Percentiles rank a stretch among this genome's conserved stretches.
Evolutionary conservation across 2,888 invertebrate species (phyloP).

Genomic region (Schizotus pectinicornis): DNA sequence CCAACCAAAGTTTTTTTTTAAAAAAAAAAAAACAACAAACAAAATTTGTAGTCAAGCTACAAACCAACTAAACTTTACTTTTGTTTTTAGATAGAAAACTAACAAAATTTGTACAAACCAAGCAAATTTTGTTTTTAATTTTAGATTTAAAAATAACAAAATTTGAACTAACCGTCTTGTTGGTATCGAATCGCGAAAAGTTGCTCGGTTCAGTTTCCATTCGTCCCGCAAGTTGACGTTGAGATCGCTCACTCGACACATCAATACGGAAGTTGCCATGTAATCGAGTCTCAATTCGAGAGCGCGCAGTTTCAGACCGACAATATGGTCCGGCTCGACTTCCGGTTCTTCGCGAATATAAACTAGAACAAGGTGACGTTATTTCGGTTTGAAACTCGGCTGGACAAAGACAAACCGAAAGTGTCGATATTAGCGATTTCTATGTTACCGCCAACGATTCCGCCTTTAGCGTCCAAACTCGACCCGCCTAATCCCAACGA

Average conservation of each 20-base stretch:
- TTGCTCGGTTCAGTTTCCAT: conserved; percentile 74
- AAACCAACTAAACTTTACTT: too few species aligned
- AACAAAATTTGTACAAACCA: too few species aligned
- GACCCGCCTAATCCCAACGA: conserved; percentile 89
- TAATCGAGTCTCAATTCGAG: conserved; percentile 93
- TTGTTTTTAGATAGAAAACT: too few species aligned
- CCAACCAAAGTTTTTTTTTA: too few species aligned
- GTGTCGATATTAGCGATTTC: conserved; percentile 89
- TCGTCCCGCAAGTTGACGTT: conserved; percentile 84
- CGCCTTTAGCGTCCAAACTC: conserved; percentile 93
- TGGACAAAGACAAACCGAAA: conserved; percentile 62
- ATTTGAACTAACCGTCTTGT: conserved; percentile 63
- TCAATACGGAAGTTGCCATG: conserved; percentile 96
- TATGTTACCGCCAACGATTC: conserved; percentile 96
- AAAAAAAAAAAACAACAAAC: too few species aligned
- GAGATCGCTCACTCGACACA: conserved; percentile 86
- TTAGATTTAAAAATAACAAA: too few species aligned
- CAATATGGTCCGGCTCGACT: conserved; percentile 86
- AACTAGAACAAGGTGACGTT: conserved; percentile 63
- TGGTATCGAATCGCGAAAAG: conserved; percentile 63
- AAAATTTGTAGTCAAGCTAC: too few species aligned
- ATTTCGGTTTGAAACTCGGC: neutral
- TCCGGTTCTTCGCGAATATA: conserved; percentile 90
- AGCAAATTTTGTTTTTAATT: too few species aligned
- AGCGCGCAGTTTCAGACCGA: conserved; percentile 81